A percentile compares a stretch with the other conserved stretches of the same genome.
Conservation (phyloP, 2,113 vertebrate genomes). For the Piprites chloris region DNA sequence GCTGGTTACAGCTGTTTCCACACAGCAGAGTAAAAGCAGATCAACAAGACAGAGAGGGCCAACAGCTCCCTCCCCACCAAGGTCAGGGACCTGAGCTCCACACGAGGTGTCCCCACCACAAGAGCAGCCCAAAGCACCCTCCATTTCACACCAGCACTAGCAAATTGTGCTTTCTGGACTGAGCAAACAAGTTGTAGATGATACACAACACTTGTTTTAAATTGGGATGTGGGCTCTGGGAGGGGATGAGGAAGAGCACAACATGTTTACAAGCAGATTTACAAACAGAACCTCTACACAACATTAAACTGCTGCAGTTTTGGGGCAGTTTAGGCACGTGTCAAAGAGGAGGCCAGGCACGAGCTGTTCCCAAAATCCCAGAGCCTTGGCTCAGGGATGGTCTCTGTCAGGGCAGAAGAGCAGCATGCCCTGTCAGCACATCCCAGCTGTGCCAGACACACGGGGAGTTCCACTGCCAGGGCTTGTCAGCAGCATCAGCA, state of each 20-base stretch:
- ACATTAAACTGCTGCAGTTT: neutral
- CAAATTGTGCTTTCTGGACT: neutral
- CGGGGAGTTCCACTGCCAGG: neutral
- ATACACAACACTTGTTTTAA: neutral
- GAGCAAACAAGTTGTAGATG: neutral
- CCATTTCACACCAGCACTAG: neutral
- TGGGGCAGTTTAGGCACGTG: neutral
- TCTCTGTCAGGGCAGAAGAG: neutral
- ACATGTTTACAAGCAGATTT: neutral
- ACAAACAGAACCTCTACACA: neutral
- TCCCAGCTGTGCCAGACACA: neutral
- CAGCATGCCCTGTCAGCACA: neutral
- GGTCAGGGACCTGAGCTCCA: neutral
- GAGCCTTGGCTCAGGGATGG: neutral
- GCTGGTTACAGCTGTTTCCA: neutral
- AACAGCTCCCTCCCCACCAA: fast-evolving
- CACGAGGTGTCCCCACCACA: fast-evolving
- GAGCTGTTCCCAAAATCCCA: neutral
- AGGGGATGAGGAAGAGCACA: neutral
- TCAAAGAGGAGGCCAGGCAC: neutral
- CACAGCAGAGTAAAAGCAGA: neutral
- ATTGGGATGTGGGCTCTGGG: neutral
- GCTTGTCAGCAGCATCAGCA: neutral
- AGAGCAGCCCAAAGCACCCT: neutral
- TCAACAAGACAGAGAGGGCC: neutral